phyloP scores from a whole-genome alignment of 1,140 invertebrate genomes.

The Saccostrea echinata region DNA sequence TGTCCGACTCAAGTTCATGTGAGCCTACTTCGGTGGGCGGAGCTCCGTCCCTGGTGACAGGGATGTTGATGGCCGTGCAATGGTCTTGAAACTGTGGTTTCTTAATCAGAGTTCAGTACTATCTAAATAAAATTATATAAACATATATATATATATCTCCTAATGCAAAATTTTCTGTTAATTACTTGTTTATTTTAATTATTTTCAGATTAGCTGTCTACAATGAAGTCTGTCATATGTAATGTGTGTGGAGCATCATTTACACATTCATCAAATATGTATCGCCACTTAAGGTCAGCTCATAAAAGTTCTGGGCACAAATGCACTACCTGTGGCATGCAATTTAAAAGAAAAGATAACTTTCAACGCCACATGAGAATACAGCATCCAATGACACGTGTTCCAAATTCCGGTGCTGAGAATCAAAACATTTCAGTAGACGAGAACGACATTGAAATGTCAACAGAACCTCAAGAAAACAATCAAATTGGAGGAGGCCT shows the following conservation, averaged over 20 bases:
- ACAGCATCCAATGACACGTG: too few species aligned
- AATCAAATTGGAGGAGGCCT: too few species aligned
- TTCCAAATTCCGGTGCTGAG: too few species aligned
- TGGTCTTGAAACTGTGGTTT: background rate
- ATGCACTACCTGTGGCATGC: background rate
- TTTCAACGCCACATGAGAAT: background rate
- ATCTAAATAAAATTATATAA: background rate
- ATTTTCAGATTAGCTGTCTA: too few species aligned
- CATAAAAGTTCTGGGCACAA: background rate
- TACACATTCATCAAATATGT: background rate
- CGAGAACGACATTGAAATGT: too few species aligned
- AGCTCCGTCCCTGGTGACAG: background rate
- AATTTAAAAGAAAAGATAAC: background rate
- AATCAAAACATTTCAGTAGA: too few species aligned
- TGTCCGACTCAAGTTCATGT: slow-evolving; percentile 31
- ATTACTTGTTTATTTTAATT: too few species aligned
- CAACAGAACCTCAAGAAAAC: too few species aligned
- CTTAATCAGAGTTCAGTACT: background rate
- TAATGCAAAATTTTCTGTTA: too few species aligned
- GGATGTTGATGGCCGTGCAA: slow-evolving; percentile 3
- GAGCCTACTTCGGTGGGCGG: slow-evolving; percentile 3
- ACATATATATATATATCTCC: too few species aligned
- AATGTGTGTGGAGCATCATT: background rate
- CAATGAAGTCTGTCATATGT: background rate
- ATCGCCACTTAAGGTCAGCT: background rate